Conservation (phyloP, 1,140 invertebrate genomes). For the Dendroctonus valens region DNA sequence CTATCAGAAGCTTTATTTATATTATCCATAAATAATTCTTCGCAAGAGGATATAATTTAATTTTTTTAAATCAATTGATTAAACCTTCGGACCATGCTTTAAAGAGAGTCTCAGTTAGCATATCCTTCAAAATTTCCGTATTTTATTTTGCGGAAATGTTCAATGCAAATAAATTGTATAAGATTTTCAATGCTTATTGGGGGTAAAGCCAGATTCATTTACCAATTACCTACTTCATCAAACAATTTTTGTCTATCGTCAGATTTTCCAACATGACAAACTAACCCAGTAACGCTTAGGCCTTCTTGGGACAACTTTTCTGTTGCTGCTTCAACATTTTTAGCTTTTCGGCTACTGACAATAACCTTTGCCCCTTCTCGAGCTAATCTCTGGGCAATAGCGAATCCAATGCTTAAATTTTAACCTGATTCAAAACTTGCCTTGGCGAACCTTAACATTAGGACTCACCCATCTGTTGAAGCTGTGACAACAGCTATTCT, state of each 20-base stretch:
- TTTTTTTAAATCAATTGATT: too few relatives aligned
- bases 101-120: too few relatives aligned
- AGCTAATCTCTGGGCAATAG: conserved; percentile 83
- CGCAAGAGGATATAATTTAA: too few relatives aligned
- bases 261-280: conserved; percentile 83
- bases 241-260: conserved; percentile 79
- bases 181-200: too few relatives aligned
- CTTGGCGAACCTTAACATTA: conserved; percentile 32
- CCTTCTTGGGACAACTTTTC: conserved; percentile 66
- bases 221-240: conserved; percentile 48
- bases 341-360: conserved; percentile 85
- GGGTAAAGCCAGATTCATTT: neutral
- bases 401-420: conserved; percentile 80
- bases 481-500: conserved; percentile 92
- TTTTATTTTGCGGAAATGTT: too few relatives aligned
- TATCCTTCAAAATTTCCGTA: too few relatives aligned
- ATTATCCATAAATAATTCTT: too few relatives aligned
- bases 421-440: neutral
- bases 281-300: conserved; percentile 68
- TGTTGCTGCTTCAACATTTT: conserved; percentile 82
- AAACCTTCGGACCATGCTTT: too few relatives aligned
- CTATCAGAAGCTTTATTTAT: too few relatives aligned
- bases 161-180: too few relatives aligned
- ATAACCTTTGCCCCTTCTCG: conserved; percentile 90
- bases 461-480: conserved; percentile 81